Conservation (phyloP, 1,140 invertebrate genomes). For the Drosophila azteca region DNA sequence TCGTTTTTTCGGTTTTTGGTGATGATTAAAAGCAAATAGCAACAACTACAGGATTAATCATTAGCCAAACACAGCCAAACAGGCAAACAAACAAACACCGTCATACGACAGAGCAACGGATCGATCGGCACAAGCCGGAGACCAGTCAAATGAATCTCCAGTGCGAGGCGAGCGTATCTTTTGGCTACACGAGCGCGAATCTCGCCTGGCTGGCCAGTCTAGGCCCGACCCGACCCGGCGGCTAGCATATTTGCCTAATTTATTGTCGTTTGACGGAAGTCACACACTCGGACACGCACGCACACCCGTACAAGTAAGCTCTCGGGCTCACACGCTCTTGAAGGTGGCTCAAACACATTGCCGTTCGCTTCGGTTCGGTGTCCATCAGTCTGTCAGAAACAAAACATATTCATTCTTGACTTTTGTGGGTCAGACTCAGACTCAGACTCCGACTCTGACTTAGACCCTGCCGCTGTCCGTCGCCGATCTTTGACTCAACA, state of each 20-base stretch:
- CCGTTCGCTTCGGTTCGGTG: constrained; percentile 3
- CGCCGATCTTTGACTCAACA: constrained; percentile 19
- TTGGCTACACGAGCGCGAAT: constrained; percentile 32
- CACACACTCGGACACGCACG: constrained; percentile 37
- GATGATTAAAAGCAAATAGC: constrained; percentile 64
- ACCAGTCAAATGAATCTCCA: neutral
- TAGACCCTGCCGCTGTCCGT: constrained; percentile 3
- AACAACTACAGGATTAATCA: constrained; percentile 67
- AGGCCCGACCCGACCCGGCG: neutral
- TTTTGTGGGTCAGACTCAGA: constrained; percentile 63
- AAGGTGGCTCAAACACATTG: constrained; percentile 45
- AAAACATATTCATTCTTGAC: constrained; percentile 78
- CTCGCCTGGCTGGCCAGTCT: constrained; percentile 27
- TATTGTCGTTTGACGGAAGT: constrained; percentile 79
- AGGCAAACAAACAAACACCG: constrained; percentile 41
- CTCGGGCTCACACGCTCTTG: constrained; percentile 15
- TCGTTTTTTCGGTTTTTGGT: constrained; percentile 31
- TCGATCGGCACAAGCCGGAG: constrained; percentile 1
- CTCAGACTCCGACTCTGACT: neutral
- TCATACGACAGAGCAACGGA: constrained; percentile 10
- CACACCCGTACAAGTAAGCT: constrained; percentile 5
- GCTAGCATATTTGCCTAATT: constrained; percentile 68
- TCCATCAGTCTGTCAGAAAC: constrained; percentile 45
- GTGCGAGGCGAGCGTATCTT: constrained; percentile 22
- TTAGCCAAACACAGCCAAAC: constrained; percentile 58